These are phyloP conservation scores for Euzetes globulus DNA, from an alignment of 2,888 invertebrate genomes.

Conservation along the genomic window DNA sequence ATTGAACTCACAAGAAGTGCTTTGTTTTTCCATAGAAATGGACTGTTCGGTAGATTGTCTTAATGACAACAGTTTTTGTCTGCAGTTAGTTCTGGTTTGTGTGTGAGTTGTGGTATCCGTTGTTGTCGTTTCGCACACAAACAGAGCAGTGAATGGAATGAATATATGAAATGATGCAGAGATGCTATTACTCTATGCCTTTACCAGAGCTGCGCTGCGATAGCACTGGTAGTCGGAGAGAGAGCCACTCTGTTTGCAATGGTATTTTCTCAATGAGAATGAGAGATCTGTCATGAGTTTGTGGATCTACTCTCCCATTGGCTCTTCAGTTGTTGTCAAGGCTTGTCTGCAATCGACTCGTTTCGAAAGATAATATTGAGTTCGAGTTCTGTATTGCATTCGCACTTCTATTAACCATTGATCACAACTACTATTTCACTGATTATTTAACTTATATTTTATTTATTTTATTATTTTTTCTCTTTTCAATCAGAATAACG, in stretches of 20 bases:
- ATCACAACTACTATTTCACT: too few relatives aligned
- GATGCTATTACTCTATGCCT: constrained; percentile 6
- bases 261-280: constrained; percentile 7
- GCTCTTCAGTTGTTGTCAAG: constrained; percentile 26
- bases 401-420: background rate
- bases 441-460: too few relatives aligned
- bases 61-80: background rate
- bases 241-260: background rate
- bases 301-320: constrained; percentile 19
- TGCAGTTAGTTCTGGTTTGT: background rate
- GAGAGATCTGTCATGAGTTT: constrained; percentile 17
- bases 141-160: background rate
- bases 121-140: background rate
- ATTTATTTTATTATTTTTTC: too few relatives aligned
- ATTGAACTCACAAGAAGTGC: constrained; percentile 21
- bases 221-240: background rate
- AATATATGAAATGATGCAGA: constrained; percentile 3
- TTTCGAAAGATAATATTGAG: background rate
- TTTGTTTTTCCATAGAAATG: constrained; percentile 7
- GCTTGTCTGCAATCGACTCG: constrained; percentile 14
- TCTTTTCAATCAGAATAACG: too few relatives aligned
- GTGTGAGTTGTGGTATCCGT: background rate
- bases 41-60: background rate
- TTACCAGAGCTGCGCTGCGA: constrained; percentile 9
- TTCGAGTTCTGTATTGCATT: constrained; percentile 1